These are phyloP conservation scores for Drosophila murphyi DNA, from an alignment of 1,140 invertebrate species.

Conservation along the genomic window DNA sequence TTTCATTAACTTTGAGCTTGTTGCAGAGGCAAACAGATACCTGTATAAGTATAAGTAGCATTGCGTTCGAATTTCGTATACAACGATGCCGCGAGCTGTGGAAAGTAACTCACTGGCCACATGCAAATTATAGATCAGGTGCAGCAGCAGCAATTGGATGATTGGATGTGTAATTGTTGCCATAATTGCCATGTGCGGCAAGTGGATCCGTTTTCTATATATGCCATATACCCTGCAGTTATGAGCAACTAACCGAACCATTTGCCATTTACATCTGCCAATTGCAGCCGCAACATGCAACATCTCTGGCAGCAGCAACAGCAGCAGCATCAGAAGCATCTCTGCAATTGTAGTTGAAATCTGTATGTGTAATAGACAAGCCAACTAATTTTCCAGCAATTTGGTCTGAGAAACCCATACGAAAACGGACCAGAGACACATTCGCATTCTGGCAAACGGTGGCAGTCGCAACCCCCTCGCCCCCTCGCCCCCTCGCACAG, in stretches of 20 bases:
- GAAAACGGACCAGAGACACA: conserved; percentile 21
- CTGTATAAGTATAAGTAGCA: neutral
- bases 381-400: conserved; percentile 54
- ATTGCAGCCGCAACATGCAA: conserved; percentile 50
- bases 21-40: conserved; percentile 35
- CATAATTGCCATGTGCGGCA: conserved; percentile 73
- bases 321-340: conserved; percentile 15
- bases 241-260: conserved; percentile 74
- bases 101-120: conserved; percentile 76
- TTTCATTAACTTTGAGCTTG: conserved; percentile 69
- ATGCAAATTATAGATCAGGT: conserved; percentile 79
- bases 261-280: conserved; percentile 65
- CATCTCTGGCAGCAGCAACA: conserved; percentile 31
- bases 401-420: conserved; percentile 51
- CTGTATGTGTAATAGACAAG: conserved; percentile 48
- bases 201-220: conserved; percentile 72
- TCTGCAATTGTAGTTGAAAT: conserved; percentile 51
- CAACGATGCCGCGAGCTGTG: conserved; percentile 70
- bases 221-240: conserved; percentile 74
- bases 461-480: conserved; percentile 21
- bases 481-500: neutral
- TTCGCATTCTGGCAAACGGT: conserved; percentile 36
- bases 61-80: conserved; percentile 30
- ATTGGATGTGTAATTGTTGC: conserved; percentile 71
- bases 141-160: conserved; percentile 47